Evolutionary conservation across 1,140 invertebrate species (phyloP).

Genomic region (Drosophila willistoni): DNA sequence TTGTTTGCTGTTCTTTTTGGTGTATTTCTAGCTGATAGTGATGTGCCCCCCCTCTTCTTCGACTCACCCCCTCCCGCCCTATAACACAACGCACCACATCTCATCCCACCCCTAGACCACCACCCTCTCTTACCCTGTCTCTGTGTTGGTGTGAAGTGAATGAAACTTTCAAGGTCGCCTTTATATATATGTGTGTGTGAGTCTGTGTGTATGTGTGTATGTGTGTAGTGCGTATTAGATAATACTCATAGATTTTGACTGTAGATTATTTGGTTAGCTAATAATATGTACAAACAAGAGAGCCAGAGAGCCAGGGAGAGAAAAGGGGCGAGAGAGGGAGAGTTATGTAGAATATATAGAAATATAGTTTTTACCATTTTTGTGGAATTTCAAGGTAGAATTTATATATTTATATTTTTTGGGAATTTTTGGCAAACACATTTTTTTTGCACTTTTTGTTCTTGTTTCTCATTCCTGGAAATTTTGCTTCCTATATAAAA

Average conservation of each 20-base stretch:
- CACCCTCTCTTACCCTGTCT: neutral
- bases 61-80: too few species aligned
- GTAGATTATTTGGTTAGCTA: slow-evolving; percentile 49
- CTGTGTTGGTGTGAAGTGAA: slow-evolving; percentile 69
- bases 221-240: slow-evolving; percentile 68
- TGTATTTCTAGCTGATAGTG: slow-evolving; percentile 78
- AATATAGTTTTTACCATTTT: slow-evolving; percentile 20
- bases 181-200: neutral
- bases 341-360: neutral
- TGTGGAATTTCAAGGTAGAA: slow-evolving; percentile 7
- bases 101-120: too few species aligned
- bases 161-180: slow-evolving; percentile 79
- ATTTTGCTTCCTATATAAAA: too few species aligned
- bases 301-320: neutral
- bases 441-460: too few species aligned
- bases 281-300: slow-evolving; percentile 1
- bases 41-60: neutral
- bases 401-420: neutral
- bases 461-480: too few species aligned
- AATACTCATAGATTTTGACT: slow-evolving; percentile 62
- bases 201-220: slow-evolving; percentile 15
- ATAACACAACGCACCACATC: too few species aligned
- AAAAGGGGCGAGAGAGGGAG: too few species aligned
- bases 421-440: too few species aligned
- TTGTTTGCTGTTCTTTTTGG: slow-evolving; percentile 59